Evolutionary conservation across 2,113 vertebrate species (phyloP), one percentile per base, ranked within the genome.

Genomic region (Oophaga pumilio): DNA sequence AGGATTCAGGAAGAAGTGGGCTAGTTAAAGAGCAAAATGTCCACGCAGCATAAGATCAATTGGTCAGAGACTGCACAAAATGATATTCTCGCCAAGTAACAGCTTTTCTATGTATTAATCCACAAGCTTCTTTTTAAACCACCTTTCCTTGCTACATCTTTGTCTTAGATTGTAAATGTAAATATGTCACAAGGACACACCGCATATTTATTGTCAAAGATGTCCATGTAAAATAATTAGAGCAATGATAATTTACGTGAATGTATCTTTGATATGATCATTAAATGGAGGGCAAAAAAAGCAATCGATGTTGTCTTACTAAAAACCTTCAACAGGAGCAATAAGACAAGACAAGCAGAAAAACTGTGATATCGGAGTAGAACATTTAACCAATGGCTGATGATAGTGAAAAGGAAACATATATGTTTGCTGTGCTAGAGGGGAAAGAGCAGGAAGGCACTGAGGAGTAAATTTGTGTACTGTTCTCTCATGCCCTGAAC

Each of bases 11-110:
- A 77, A 77, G 43, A 66, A 78, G 74, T 64, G 71, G 43, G 59
- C 76, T 86, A 78, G 57, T 77, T 86, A 77, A 78, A 68, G 84
- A 78, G 84, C 28, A 86, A 86, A 86, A 86, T 86, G 84, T 86
- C 59, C 84, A 86, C 84, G 14, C 84, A 76, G 84, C 84, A 77
- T 24, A 86, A 86, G 84, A 86, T 86, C 84, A 86, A 86, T 86
- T 86, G 74, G 84, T 86, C 73, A 86, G 49, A 86, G 73, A 64
- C 84, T 18, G 74, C 49, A 66, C 73, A 52, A 77, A 76, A 68
- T 86, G 52, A 76, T 77, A 78, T 86, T 78, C 59, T 26, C 69
- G 7, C 68, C 84, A 85, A 77, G 68, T 26, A n/a, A 50, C 57
- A 86, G 74, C 73, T 86, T 64, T 76, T 64, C 84, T 50, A 26